Conservation (phyloP, 2,797 vertebrate species). For the Moxostoma hubbsi region DNA sequence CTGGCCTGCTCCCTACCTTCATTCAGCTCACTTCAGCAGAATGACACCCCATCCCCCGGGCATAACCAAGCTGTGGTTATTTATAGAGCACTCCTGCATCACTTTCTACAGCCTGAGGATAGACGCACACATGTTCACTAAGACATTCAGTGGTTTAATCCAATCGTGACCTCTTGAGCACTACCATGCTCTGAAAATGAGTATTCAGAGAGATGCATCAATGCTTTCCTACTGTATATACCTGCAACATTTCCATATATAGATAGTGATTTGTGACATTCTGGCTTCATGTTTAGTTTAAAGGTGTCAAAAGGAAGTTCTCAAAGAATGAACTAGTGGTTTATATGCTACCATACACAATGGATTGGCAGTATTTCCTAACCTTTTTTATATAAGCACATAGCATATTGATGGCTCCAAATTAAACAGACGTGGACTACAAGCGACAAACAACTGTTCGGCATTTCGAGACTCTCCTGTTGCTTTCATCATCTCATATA, state of each 20-base stretch:
- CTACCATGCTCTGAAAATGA: conserved; percentile 17
- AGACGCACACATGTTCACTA: not conserved
- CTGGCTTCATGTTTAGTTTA: too few relatives aligned
- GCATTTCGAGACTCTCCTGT: not conserved
- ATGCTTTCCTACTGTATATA: not conserved
- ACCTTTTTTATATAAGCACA: too few relatives aligned
- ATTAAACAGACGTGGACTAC: too few relatives aligned
- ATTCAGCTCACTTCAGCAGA: conserved; percentile 44
- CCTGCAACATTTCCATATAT: not conserved
- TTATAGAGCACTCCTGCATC: conserved; percentile 73
- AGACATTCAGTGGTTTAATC: conserved; percentile 42
- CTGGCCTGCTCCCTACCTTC: conserved; percentile 36
- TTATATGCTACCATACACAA: too few relatives aligned
- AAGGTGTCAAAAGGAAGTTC: too few relatives aligned
- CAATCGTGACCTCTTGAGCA: conserved; percentile 43
- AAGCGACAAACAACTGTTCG: not conserved
- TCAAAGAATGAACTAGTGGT: too few relatives aligned
- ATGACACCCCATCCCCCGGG: conserved; percentile 54
- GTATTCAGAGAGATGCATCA: not conserved
- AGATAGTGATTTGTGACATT: not conserved
- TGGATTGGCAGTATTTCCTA: too few relatives aligned
- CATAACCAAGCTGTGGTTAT: conserved; percentile 70
- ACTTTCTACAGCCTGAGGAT: conserved; percentile 58
- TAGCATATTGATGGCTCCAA: too few relatives aligned
- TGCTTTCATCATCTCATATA: conserved; percentile 12